Evolutionary conservation across 2,797 vertebrate species (phyloP), one percentile per base, ranked within the genome.

Genomic region (Coilia nasus): DNA sequence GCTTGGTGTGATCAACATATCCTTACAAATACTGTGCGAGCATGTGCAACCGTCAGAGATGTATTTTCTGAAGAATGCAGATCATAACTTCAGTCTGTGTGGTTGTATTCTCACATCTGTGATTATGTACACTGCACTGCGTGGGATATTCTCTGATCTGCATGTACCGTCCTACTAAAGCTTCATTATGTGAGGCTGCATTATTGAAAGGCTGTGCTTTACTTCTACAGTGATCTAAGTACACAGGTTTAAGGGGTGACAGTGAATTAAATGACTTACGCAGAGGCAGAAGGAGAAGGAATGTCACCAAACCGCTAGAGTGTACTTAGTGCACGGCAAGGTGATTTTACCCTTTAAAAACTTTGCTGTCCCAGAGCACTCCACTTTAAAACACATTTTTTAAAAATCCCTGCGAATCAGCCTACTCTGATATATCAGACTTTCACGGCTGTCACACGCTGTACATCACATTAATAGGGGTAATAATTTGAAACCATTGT

Each of bases 401-500:
- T 21, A 44, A 21, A 81, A 60, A 87, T 60, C 57, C 23, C 1
- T 11, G 25, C n/a, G n/a, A 35, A 31, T 57, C 78, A 56, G 85
- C 41, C 81, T 75, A 75, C 81, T 57, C 35, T 9, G n/a, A 82
- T 81, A 78, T 31, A 80, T 91, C 92, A 91, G 87, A 84, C 12
- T 93, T 92, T 94, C 92, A 92, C 91, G 93, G 91, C 92, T 92
- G 93, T 92, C 94, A 90, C 91, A 90, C 90, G 91, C 93, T 90
- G 91, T 93, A 92, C 89, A 94, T 92, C 90, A 81, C 92, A 92
- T 94, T 94, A 94, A 94, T 93, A 91, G 92, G 84, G 92, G 92
- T 91, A 3, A 86, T 93, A 92, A 95, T 92, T 93, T 89, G 90
- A 85, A 88, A 91, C 90, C 91, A 91, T 92, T 93, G 90, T 91